phyloP scores from a whole-genome alignment of 1,140 invertebrate species.

The Calycopis cecrops region DNA sequence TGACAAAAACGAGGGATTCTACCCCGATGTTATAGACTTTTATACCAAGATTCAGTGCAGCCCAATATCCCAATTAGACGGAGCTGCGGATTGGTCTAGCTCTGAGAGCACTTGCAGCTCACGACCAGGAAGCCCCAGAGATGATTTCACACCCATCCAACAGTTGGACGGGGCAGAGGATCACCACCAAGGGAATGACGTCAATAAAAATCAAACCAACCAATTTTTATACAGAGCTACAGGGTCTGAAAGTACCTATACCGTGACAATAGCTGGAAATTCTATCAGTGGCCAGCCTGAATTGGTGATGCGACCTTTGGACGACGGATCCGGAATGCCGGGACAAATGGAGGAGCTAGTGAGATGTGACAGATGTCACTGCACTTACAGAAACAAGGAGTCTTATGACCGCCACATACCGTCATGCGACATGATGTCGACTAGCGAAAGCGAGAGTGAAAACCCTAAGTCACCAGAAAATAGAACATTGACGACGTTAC shows the following conservation, averaged over 20 bases:
- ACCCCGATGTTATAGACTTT: slow-evolving; percentile 70
- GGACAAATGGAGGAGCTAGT: slow-evolving; percentile 82
- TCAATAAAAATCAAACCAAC: slow-evolving; percentile 52
- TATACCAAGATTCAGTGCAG: slow-evolving; percentile 73
- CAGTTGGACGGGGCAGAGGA: slow-evolving; percentile 87
- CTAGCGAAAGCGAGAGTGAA: slow-evolving; percentile 84
- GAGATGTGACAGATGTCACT: slow-evolving; percentile 90
- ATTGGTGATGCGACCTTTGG: slow-evolving; percentile 68
- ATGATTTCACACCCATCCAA: slow-evolving; percentile 74
- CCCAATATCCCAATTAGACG: slow-evolving; percentile 78
- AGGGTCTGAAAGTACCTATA: slow-evolving; percentile 65
- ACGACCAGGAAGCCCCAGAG: slow-evolving; percentile 54
- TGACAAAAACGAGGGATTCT: slow-evolving; percentile 65
- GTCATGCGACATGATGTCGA: slow-evolving; percentile 85
- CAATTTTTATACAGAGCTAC: slow-evolving; percentile 70
- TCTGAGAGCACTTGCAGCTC: slow-evolving; percentile 68
- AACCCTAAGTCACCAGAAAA: slow-evolving; percentile 74
- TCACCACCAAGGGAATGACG: slow-evolving; percentile 59
- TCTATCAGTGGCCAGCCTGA: slow-evolving; percentile 61
- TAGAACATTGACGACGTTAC: slow-evolving; percentile 67
- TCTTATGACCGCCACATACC: slow-evolving; percentile 90
- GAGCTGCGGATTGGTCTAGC: slow-evolving; percentile 77
- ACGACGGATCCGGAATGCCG: slow-evolving; percentile 49
- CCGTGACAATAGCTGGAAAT: slow-evolving; percentile 67
- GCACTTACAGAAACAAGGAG: slow-evolving; percentile 90